Conservation (phyloP, 2,113 vertebrate genomes). For the Callaeas wilsoni region DNA sequence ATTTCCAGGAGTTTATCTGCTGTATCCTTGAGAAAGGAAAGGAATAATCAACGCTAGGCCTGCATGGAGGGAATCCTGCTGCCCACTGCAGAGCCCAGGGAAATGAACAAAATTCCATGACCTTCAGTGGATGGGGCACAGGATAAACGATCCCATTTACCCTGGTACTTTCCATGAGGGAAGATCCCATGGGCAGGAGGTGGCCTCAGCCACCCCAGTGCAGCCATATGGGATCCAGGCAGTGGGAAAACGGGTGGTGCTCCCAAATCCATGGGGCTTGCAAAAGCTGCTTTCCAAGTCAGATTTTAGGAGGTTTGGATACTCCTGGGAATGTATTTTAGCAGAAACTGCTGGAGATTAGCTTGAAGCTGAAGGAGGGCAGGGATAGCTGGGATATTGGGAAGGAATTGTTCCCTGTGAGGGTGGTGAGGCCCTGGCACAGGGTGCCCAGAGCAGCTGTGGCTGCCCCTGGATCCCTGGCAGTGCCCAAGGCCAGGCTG, state of each 20-base stretch:
- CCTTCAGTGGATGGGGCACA: too few relatives aligned
- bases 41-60: rapidly evolving
- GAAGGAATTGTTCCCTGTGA: rapidly evolving
- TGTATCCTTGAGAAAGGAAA: not conserved
- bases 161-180: rapidly evolving
- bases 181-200: rapidly evolving
- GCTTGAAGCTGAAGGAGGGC: not conserved
- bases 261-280: rapidly evolving
- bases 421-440: rapidly evolving
- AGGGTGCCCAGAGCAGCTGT: not conserved
- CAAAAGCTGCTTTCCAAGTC: not conserved
- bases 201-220: rapidly evolving
- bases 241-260: rapidly evolving
- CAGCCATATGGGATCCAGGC: not conserved
- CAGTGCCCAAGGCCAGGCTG: not conserved
- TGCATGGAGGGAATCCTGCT: not conserved
- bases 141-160: too few relatives aligned
- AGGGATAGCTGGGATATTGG: not conserved
- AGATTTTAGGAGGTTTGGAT: not conserved
- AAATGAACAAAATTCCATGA: not conserved
- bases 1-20: not conserved
- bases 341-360: not conserved
- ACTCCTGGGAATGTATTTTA: not conserved
- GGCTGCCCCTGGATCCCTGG: not conserved
- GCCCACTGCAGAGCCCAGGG: not conserved